Conservation (phyloP, 2,888 invertebrate species). For the Xestia xanthographa region DNA sequence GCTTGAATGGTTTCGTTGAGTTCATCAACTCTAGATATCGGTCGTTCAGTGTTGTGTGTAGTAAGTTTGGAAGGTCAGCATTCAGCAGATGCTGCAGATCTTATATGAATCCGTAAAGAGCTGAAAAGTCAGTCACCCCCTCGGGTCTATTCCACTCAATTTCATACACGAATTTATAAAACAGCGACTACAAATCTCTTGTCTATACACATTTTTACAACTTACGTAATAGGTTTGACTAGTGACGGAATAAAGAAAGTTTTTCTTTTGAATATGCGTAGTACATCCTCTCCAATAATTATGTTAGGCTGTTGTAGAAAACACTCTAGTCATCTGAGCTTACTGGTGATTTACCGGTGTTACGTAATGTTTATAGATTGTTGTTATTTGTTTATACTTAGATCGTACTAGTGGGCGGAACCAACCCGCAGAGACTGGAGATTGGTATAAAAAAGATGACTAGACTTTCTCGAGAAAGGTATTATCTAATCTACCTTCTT, state of each 20-base stretch:
- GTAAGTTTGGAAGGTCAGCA: too few species aligned
- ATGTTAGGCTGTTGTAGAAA: slow-evolving; percentile 12
- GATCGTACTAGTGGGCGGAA: slow-evolving; percentile 8
- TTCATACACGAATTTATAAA: too few species aligned
- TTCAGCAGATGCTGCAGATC: too few species aligned
- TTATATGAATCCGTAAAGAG: too few species aligned
- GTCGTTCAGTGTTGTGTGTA: not conserved
- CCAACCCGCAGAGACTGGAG: not conserved
- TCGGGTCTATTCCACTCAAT: too few species aligned
- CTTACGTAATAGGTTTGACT: not conserved
- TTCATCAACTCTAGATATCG: not conserved
- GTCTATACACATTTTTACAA: not conserved
- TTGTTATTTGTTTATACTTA: not conserved
- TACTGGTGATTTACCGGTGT: not conserved
- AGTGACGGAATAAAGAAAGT: not conserved
- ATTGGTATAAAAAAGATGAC: not conserved
- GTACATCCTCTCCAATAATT: not conserved
- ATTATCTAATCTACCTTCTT: not conserved
- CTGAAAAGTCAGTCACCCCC: too few species aligned
- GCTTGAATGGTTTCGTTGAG: slow-evolving; percentile 10
- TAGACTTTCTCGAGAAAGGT: not conserved
- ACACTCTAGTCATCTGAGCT: not conserved
- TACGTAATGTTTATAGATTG: slow-evolving; percentile 22
- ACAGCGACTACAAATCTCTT: not conserved
- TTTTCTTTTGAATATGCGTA: not conserved